Base-by-base conservation (phyloP, 1,140 invertebrate species). In the Macrotrachela quadricornifera region DNA sequence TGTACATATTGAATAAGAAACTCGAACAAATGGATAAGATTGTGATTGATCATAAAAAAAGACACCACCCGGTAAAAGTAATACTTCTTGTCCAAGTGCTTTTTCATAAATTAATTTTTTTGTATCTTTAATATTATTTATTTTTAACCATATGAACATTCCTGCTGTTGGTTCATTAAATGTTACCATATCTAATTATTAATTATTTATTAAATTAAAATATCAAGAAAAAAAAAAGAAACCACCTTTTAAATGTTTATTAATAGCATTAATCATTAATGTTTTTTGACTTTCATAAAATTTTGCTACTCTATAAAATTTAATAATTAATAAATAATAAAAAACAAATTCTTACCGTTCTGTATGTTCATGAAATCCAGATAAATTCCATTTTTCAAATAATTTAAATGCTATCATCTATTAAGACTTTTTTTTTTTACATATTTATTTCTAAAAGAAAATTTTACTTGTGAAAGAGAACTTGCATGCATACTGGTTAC, bases 61-160 rank as follows among this genome's bases (percentile, higher is more conserved):
- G 0, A 76, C 77, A 51, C 75, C 76, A 1, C 80, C 81, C 1
- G 80, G 80, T 0, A 79, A 73, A 51, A 82, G 69, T 56, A 62
- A 50, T 1, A 63, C 74, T 12, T 77, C 74, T 42, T 71, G 66
- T 0, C 62, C 55, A 9, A 73, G 59, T 12, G 76, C 78, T 57
- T 75, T 64, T 50, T 77, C 71, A 71, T 77, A 75, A 1, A 83
- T 75, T 75, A 84, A 78, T 55, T 78, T 75, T 65, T 77, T 78
- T 4, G 80, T 79, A 60, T 83, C 80, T 0, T 73, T 63, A 0
- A 83, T 69, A 9, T 74, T 77, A 11, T 66, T 69, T 1, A 82
- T 72, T 62, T 77, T 76, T 12, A 83, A 72, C 81, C 82, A 84
- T 12, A 82, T 68, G 65, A 82, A 83, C 72, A 84, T 78, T 1